Percentiles rank a stretch among this genome's conserved stretches.
These are phyloP conservation scores for Doris montereyensis DNA, from an alignment of 2,888 invertebrate genomes.

Conservation along the genomic window DNA sequence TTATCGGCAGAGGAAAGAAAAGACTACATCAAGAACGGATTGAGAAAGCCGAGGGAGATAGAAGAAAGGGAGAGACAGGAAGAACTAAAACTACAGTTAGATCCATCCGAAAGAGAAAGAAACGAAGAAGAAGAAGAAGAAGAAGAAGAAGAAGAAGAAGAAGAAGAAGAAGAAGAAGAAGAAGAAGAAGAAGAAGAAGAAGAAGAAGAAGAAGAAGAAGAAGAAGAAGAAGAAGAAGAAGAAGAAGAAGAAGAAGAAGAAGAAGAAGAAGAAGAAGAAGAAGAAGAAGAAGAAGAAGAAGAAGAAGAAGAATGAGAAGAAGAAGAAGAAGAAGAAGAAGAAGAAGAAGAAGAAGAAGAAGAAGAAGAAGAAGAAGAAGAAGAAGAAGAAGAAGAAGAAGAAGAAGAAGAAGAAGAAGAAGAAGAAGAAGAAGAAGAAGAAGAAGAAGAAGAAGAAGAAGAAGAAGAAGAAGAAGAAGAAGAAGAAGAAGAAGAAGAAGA, in stretches of 20 bases:
- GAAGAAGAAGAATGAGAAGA: too few species aligned
- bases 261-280: constrained; percentile 13
- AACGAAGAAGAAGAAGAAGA: too few species aligned
- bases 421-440: too few species aligned
- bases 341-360: neutral
- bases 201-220: neutral
- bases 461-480: too few species aligned
- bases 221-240: neutral
- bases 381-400: too few species aligned
- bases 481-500: too few species aligned
- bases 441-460: too few species aligned
- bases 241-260: neutral
- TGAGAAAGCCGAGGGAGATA: neutral
- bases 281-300: neutral
- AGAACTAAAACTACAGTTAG: neutral
- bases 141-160: neutral
- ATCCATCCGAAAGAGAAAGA: too few species aligned
- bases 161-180: neutral
- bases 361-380: neutral
- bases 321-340: neutral
- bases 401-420: too few species aligned
- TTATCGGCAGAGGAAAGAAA: too few species aligned
- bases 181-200: neutral
- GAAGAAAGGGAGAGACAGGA: neutral
- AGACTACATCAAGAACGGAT: neutral